Conservation (phyloP, 2,113 vertebrate species). For the Hemichromis elongatus region DNA sequence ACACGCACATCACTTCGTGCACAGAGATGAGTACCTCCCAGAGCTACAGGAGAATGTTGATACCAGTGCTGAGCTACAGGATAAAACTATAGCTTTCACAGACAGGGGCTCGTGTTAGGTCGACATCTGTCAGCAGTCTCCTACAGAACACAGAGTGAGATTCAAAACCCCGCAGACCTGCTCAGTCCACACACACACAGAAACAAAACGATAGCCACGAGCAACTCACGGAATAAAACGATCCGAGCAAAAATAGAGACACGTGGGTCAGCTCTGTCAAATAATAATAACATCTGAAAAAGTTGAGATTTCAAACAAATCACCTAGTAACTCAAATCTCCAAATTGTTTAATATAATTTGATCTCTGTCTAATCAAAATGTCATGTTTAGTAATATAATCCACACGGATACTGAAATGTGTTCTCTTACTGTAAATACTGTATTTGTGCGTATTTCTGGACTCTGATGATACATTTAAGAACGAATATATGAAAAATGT, state of each 20-base stretch:
- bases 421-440: not conserved
- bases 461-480: not conserved
- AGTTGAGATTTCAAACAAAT: not conserved
- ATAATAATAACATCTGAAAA: no score
- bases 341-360: not conserved
- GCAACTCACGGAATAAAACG: not conserved
- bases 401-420: not conserved
- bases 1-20: conserved; percentile 54
- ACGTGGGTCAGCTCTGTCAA: not conserved
- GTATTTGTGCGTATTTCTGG: not conserved
- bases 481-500: not conserved
- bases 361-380: not conserved
- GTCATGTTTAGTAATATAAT: not conserved
- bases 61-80: conserved; percentile 44
- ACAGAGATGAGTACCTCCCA: conserved; percentile 54
- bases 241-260: not conserved
- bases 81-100: conserved; percentile 56
- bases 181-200: conserved; percentile 12
- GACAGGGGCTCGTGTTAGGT: conserved; percentile 45
- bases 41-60: conserved; percentile 49
- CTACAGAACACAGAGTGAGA: conserved; percentile 43
- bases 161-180: conserved; percentile 41
- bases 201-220: conserved; percentile 4
- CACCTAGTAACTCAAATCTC: not conserved
- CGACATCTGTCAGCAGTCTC: conserved; percentile 54